A percentile compares a stretch with the other conserved stretches of the same genome.
phyloP scores from a whole-genome alignment of 2,888 invertebrate species.

The Hermaeophaga mercurialis region DNA sequence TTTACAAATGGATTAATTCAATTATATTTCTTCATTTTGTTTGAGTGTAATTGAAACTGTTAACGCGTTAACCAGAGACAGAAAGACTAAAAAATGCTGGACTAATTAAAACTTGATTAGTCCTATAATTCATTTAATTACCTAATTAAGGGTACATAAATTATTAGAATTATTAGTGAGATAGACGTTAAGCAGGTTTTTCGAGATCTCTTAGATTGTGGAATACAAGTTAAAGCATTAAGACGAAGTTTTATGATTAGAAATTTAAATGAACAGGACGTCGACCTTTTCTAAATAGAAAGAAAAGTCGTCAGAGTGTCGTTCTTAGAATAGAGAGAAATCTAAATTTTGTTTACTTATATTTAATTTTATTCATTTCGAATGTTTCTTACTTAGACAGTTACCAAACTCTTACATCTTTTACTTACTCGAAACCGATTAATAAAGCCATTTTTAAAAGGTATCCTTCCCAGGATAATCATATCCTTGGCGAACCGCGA shows the following conservation, averaged over 20 bases:
- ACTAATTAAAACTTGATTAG: slow-evolving; percentile 15
- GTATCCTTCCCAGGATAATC: slow-evolving; percentile 3
- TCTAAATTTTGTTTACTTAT: neutral
- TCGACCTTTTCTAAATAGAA: slow-evolving; percentile 15
- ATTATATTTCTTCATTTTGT: too few relatives aligned
- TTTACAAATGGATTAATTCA: too few relatives aligned
- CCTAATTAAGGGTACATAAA: slow-evolving; percentile 19
- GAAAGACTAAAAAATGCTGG: neutral
- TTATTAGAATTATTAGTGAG: slow-evolving; percentile 13
- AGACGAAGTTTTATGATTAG: slow-evolving; percentile 22
- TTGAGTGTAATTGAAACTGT: neutral
- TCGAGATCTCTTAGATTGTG: slow-evolving; percentile 19
- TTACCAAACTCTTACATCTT: too few relatives aligned
- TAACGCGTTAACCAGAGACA: neutral
- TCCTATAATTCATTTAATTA: slow-evolving; percentile 10
- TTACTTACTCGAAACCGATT: too few relatives aligned
- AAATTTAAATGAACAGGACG: slow-evolving; percentile 23
- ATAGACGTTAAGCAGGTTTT: slow-evolving; percentile 22
- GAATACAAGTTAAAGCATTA: slow-evolving; percentile 17
- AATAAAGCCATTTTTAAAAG: too few relatives aligned
- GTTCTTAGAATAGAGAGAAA: slow-evolving; percentile 1
- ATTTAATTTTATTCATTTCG: too few relatives aligned
- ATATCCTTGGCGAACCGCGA: slow-evolving; percentile 12
- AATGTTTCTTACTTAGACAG: too few relatives aligned
- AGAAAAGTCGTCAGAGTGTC: slow-evolving; percentile 8